Percentiles rank a stretch among this genome's conserved stretches.
phyloP scores from a whole-genome alignment of 2,797 vertebrate species.

The Sebastes hubbsi region DNA sequence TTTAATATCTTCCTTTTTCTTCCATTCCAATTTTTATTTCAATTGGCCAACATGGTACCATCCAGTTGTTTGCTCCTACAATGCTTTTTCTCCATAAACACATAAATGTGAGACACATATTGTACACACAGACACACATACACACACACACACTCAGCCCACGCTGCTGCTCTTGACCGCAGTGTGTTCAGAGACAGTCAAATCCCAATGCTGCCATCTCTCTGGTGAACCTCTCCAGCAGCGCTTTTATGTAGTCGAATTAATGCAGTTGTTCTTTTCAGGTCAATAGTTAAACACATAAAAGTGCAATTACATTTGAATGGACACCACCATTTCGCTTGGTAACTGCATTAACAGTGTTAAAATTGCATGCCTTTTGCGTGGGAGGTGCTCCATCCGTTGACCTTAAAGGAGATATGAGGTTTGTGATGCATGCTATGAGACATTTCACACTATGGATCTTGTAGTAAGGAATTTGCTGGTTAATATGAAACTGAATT shows the following conservation, averaged over 20 bases:
- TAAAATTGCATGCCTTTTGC: conserved; percentile 59
- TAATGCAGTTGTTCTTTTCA: conserved; percentile 86
- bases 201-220: conserved; percentile 47
- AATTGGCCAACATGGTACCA: not conserved
- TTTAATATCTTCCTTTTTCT: conserved; percentile 12
- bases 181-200: conserved; percentile 49
- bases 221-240: conserved; percentile 65
- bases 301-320: conserved; percentile 84
- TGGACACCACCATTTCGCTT: conserved; percentile 64
- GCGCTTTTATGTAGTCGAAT: conserved; percentile 77
- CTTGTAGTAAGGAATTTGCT: not conserved
- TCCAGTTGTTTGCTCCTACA: not conserved
- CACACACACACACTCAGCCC: conserved; percentile 29
- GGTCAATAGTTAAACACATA: conserved; percentile 87
- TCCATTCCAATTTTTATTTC: not conserved
- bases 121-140: not conserved
- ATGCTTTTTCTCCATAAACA: not conserved
- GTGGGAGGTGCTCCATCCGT: conserved; percentile 36
- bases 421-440: conserved; percentile 34
- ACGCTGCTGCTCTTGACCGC: conserved; percentile 48
- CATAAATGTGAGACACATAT: conserved; percentile 5
- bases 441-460: conserved; percentile 11
- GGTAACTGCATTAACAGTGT: conserved; percentile 48
- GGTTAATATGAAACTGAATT: not conserved
- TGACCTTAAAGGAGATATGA: conserved; percentile 43